Evolutionary conservation across 1,140 invertebrate species (phyloP), one percentile per base, ranked within the genome.

Genomic region (Drosophila lacertosa): DNA sequence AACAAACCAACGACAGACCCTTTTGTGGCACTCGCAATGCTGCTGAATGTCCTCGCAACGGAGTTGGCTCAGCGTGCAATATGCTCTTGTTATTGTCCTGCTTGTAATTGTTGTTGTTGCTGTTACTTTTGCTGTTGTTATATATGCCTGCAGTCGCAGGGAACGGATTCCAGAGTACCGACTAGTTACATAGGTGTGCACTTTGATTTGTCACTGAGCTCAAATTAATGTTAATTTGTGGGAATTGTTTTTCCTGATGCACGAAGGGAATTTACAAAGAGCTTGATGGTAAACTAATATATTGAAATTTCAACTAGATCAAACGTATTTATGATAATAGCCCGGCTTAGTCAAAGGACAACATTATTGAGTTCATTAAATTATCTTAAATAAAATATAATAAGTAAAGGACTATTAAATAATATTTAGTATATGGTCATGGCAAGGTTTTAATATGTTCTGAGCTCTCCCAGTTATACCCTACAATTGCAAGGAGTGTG

Each of bases 1-100:
- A 86, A 74, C 62, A 76, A 68, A 75, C 68, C 55, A 35, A 54
- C 57, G 33, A 57, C 22, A 39, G 50, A 65, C 45, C 75, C 60
- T 51, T 65, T 64, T 75, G 51, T 40, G 10, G 9, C 20, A 4
- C 45, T 58, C 57, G 59, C 20, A 15, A 40, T 39, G n/a, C 51
- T 39, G 16, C 51, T 55, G 37, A 53, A 51, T 42, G 40, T 47
- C 42, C 39, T 66, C 24, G n/a, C n/a, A 53, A 33, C 29, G 20
- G 32, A 62, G 32, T 33, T 63, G 13, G 63, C 51, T 37, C 68
- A 66, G 68, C 50, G 29, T 51, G 62, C 62, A 65, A 29, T 50
- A 51, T 37, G 64, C 35, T 74, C 13, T 63, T 47, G 20, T 63
- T 47, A 54, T 62, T 67, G 63, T 67, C 47, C 29, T 59, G 24